phyloP scores from a whole-genome alignment of 1,140 invertebrate genomes.

The Mactra quadrangularis region DNA sequence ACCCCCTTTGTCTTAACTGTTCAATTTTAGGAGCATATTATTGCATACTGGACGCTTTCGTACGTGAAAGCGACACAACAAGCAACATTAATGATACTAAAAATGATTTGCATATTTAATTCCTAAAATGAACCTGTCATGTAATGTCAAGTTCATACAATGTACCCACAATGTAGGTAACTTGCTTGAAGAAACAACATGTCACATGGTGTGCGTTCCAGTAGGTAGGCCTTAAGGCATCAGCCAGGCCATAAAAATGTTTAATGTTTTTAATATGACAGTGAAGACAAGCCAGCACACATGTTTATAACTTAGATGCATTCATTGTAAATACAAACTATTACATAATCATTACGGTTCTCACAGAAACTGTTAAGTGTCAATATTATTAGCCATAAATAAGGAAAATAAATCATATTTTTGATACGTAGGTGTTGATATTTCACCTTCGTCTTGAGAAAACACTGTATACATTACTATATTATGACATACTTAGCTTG shows the following conservation, averaged over 20 bases:
- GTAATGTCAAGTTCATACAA: too few relatives aligned
- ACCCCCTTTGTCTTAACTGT: too few relatives aligned
- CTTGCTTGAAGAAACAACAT: too few relatives aligned
- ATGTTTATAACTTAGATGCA: not conserved
- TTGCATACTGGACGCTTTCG: too few relatives aligned
- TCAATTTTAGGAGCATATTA: too few relatives aligned
- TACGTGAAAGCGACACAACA: too few relatives aligned
- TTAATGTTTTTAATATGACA: slow-evolving; percentile 46
- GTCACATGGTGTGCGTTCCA: not conserved
- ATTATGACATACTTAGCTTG: not conserved
- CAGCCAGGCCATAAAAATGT: slow-evolving; percentile 48
- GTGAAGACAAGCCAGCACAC: not conserved
- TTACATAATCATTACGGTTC: slow-evolving; percentile 8
- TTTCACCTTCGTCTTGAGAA: slow-evolving; percentile 4
- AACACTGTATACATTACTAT: not conserved
- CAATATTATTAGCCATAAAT: slow-evolving; percentile 38
- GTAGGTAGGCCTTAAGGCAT: slow-evolving; percentile 34
- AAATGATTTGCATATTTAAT: too few relatives aligned
- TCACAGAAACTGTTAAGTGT: slow-evolving; percentile 21
- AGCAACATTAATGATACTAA: too few relatives aligned
- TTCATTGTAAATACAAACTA: not conserved
- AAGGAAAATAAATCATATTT: slow-evolving; percentile 45
- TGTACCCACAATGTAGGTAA: too few relatives aligned
- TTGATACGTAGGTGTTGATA: slow-evolving; percentile 36
- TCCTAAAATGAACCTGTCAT: too few relatives aligned